phyloP scores from a whole-genome alignment of 1,140 invertebrate genomes.

The Kradibia gibbosae region DNA sequence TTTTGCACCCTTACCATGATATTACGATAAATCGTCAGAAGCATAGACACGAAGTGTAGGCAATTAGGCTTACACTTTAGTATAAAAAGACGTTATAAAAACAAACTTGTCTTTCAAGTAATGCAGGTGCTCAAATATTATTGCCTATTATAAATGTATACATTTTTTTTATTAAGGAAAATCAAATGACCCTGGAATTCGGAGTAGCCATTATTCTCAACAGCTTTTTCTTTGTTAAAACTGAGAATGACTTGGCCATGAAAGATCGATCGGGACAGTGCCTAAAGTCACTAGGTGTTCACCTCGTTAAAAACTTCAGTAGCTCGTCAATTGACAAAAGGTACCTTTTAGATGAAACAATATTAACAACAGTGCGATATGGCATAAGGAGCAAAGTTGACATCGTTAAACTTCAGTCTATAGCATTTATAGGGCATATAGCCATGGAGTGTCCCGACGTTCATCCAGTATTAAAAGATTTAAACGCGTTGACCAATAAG shows the following conservation, averaged over 20 bases:
- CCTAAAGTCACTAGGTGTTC: conserved; percentile 78
- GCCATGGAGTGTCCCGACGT: conserved; percentile 80
- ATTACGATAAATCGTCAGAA: no score
- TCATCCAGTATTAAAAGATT: conserved; percentile 83
- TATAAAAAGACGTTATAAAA: no score
- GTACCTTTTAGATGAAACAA: conserved; percentile 81
- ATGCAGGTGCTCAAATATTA: not conserved
- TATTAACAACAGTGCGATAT: conserved; percentile 79
- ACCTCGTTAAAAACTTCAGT: conserved; percentile 73
- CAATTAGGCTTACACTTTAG: no score
- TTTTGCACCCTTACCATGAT: no score
- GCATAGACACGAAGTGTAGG: no score
- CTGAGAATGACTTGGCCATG: conserved; percentile 87
- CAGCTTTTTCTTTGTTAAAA: conserved; percentile 84
- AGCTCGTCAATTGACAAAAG: conserved; percentile 71
- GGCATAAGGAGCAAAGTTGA: conserved; percentile 80
- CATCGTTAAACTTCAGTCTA: conserved; percentile 81
- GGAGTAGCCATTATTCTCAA: conserved; percentile 85
- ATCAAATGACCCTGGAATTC: conserved; percentile 77
- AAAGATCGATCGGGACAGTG: conserved; percentile 84
- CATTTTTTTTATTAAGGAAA: conserved; percentile 45
- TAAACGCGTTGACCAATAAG: conserved; percentile 80
- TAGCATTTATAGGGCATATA: conserved; percentile 83
- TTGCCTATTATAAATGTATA: not conserved
- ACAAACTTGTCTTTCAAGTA: no score